Evolutionary conservation across 1,140 invertebrate genomes (phyloP).

Genomic region (Eriosoma lanigerum): DNA sequence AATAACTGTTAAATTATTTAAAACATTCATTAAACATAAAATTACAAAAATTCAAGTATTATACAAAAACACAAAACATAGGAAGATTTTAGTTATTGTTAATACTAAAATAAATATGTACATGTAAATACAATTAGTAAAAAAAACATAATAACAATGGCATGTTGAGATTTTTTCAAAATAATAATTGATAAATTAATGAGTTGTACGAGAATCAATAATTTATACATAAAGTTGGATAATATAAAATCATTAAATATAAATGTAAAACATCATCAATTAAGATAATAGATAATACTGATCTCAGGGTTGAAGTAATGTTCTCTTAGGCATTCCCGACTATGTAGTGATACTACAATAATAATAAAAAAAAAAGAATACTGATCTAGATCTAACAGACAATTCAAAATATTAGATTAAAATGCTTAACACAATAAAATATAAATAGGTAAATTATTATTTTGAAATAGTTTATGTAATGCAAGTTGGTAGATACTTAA

Average conservation of each 20-base stretch:
- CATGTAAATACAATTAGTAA: neutral
- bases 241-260: too few relatives aligned
- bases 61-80: slow-evolving; percentile 14
- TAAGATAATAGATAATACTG: too few relatives aligned
- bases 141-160: slow-evolving; percentile 4
- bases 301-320: too few relatives aligned
- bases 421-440: neutral
- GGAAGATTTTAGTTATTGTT: neutral
- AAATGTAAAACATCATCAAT: too few relatives aligned
- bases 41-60: neutral
- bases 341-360: neutral
- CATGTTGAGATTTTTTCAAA: neutral
- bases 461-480: neutral
- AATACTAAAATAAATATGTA: slow-evolving; percentile 17
- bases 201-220: too few relatives aligned
- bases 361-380: neutral
- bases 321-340: too few relatives aligned
- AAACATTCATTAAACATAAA: neutral
- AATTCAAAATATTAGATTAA: neutral
- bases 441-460: neutral
- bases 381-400: neutral
- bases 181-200: too few relatives aligned
- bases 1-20: slow-evolving; percentile 32
- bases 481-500: neutral
- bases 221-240: too few relatives aligned